Conservation (phyloP, 2,113 vertebrate species). For the Crotalus helleri region DNA sequence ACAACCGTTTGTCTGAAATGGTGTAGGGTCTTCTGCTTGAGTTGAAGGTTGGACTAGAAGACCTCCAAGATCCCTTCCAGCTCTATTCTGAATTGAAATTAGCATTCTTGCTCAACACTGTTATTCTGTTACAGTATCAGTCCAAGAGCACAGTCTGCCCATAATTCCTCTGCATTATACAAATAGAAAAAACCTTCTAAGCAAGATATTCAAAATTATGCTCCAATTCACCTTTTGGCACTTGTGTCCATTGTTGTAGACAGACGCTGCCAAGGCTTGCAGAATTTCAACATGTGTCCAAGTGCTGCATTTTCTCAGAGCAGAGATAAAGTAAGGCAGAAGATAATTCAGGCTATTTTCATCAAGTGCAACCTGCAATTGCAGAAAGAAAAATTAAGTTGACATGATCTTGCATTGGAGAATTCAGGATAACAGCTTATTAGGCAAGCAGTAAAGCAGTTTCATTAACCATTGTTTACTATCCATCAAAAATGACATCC, state of each 20-base stretch:
- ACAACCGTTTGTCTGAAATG: too few relatives aligned
- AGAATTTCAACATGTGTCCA: conserved; percentile 92
- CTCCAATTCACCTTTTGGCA: conserved; percentile 83
- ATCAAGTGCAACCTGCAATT: conserved; percentile 82
- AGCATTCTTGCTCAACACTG: too few relatives aligned
- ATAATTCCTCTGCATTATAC: not conserved
- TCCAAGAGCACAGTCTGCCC: not conserved
- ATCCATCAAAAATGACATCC: not conserved
- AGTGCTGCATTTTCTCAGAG: conserved; percentile 80
- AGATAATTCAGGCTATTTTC: conserved; percentile 83
- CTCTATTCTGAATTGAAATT: too few relatives aligned
- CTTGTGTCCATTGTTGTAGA: conserved; percentile 87
- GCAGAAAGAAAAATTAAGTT: conserved; percentile 20
- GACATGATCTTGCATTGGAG: not conserved
- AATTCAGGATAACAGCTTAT: not conserved
- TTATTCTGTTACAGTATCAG: not conserved
- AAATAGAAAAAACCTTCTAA: not conserved
- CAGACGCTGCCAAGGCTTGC: conserved; percentile 84
- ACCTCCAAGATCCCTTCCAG: too few relatives aligned
- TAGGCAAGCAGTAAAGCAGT: rapidly evolving
- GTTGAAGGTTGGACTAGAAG: too few relatives aligned
- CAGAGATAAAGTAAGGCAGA: conserved; percentile 78
- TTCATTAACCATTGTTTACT: not conserved
- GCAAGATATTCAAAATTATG: not conserved
- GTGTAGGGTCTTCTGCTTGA: too few relatives aligned